Evolutionary conservation across 1,140 invertebrate genomes (phyloP).

Genomic region (Hycleus cichorii): DNA sequence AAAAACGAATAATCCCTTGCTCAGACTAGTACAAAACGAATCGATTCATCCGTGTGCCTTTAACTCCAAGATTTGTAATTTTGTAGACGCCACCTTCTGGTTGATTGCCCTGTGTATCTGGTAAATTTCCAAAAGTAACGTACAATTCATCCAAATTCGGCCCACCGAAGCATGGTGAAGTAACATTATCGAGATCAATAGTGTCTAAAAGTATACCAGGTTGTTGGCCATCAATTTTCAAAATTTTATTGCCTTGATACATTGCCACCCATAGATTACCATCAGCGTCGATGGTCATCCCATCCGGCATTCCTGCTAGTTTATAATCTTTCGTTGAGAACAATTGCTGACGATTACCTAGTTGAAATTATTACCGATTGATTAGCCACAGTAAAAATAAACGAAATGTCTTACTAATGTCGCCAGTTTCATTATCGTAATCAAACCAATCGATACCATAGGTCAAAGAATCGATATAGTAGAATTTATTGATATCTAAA

Average conservation of each 20-base stretch:
- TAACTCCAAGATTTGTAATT: constrained; percentile 25
- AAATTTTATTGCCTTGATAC: constrained; percentile 39
- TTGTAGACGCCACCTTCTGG: constrained; percentile 25
- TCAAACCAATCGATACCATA: constrained; percentile 61
- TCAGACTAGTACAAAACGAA: neutral
- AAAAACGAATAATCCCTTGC: neutral
- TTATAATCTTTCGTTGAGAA: constrained; percentile 23
- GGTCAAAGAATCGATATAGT: constrained; percentile 65
- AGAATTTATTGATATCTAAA: constrained; percentile 56
- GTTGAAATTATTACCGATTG: neutral
- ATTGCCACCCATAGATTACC: constrained; percentile 58
- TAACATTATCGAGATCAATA: constrained; percentile 43
- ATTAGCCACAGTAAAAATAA: neutral
- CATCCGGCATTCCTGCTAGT: constrained; percentile 48
- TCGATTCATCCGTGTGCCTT: constrained; percentile 16
- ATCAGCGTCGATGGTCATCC: constrained; percentile 59
- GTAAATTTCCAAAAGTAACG: constrained; percentile 55
- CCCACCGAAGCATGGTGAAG: constrained; percentile 74
- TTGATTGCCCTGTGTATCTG: constrained; percentile 15
- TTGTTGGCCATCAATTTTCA: constrained; percentile 33
- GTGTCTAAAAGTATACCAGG: constrained; percentile 27
- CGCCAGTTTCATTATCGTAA: neutral
- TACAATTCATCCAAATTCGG: constrained; percentile 64
- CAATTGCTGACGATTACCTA: constrained; percentile 25
- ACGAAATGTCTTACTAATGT: too few relatives aligned